Evolutionary conservation across 2,113 vertebrate species (phyloP), one percentile per base, ranked within the genome.

Genomic region (Enhydra lutris): DNA sequence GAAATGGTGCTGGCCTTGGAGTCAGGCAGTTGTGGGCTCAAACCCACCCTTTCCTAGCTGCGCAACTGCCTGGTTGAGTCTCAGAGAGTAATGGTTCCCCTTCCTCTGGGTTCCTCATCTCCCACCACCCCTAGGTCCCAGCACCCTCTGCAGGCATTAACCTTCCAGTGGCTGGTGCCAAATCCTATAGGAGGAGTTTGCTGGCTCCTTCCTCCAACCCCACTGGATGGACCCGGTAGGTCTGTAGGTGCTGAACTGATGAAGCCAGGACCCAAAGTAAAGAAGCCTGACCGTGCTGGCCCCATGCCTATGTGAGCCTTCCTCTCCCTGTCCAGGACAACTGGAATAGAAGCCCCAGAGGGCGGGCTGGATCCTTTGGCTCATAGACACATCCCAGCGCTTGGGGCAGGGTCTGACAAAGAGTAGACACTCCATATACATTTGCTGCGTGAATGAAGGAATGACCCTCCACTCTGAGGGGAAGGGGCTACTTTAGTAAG

Each of bases 361-460:
- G 52, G 31, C 0, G 7, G 20, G 13, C 65, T 57, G 47, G 2
- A 6, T 6, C 23, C 13, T 50, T 31, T 7, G 10, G 63, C 31
- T 59, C 24, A 14, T 55, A 6, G 42, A 31, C 17, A 17, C 42
- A 1, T 29, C 6, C 34, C 20, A 2, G 45, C 23, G 18, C 55
- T 18, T 36, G 65, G 52, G 6, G 1, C 15, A 14, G 45, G 4
- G 12, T 6, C 55, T 67, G 57, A 55, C 63, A 73, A 31, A 73
- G n/a, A 52, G 17, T 15, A 10, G 5, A 6, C 1, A 0, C 23
- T 34, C 45, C 12, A 1, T 47, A 2, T 20, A 11, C 7, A 20
- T 47, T 45, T 39, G 36, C 59, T 31, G n/a, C 18, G 18, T 63
- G 92, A 94, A 31, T n/a, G 65, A 36, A n/a, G 15, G 50, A 69